phyloP scores from a whole-genome alignment of 2,113 vertebrate genomes.

The Budorcas taxicolor region DNA sequence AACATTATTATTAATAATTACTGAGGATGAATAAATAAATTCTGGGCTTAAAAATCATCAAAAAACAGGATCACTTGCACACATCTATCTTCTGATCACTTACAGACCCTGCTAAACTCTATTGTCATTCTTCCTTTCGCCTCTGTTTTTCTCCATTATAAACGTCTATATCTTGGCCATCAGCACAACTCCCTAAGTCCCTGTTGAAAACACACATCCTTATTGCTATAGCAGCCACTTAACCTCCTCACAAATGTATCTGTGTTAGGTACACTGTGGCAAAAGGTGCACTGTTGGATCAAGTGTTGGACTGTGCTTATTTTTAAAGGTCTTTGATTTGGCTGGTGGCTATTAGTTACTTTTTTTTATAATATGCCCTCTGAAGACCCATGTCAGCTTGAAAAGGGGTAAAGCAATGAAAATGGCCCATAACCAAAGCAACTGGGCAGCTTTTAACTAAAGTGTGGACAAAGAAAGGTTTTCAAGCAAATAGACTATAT shows the following conservation, averaged over 20 bases:
- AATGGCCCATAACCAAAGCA: background rate
- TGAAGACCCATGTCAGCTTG: background rate
- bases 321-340: background rate
- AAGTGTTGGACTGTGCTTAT: background rate
- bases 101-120: background rate
- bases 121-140: background rate
- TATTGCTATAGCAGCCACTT: background rate
- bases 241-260: background rate
- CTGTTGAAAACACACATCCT: slow-evolving; percentile 21
- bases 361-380: background rate
- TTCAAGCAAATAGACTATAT: background rate
- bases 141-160: background rate
- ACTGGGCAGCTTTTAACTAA: background rate
- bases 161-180: background rate
- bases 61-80: background rate
- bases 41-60: background rate
- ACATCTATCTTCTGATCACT: background rate
- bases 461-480: background rate
- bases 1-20: background rate
- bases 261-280: background rate
- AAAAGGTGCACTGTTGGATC: background rate
- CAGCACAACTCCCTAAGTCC: slow-evolving; percentile 1
- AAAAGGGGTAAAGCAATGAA: background rate
- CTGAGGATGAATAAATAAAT: background rate
- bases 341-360: background rate